Evolutionary conservation across 2,113 vertebrate genomes (phyloP).

Genomic region (Xiphias gladius): DNA sequence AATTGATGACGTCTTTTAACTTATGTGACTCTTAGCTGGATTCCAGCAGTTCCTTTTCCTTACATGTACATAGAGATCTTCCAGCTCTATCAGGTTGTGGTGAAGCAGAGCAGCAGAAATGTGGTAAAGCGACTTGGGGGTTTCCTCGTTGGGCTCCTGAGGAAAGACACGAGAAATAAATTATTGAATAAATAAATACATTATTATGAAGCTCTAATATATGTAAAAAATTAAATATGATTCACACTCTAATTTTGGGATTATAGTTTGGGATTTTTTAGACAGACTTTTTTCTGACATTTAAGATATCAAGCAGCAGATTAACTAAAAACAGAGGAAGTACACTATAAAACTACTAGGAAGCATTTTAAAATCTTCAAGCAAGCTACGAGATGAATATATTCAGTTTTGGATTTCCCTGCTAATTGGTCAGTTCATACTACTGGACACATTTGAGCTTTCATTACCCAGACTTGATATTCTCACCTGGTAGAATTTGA

Average conservation of each 20-base stretch:
- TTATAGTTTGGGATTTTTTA: background rate
- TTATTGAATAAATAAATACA: background rate
- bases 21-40: background rate
- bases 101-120: slow-evolving; percentile 97
- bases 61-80: slow-evolving; percentile 98
- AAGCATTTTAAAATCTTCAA: background rate
- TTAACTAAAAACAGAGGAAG: background rate
- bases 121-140: slow-evolving; percentile 95
- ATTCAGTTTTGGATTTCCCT: background rate
- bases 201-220: background rate
- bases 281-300: background rate
- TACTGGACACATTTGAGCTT: background rate
- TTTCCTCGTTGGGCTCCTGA: slow-evolving; percentile 97
- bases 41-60: slow-evolving; percentile 67
- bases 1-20: background rate
- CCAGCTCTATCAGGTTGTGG: slow-evolving; percentile 95
- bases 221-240: background rate
- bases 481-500: slow-evolving; percentile 98
- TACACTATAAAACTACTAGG: background rate
- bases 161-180: slow-evolving; percentile 32
- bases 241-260: background rate
- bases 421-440: background rate
- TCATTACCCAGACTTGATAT: background rate
- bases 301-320: background rate
- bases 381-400: background rate